Conservation (phyloP, 2,888 invertebrate genomes). For the Drosophila fulvimacula region DNA sequence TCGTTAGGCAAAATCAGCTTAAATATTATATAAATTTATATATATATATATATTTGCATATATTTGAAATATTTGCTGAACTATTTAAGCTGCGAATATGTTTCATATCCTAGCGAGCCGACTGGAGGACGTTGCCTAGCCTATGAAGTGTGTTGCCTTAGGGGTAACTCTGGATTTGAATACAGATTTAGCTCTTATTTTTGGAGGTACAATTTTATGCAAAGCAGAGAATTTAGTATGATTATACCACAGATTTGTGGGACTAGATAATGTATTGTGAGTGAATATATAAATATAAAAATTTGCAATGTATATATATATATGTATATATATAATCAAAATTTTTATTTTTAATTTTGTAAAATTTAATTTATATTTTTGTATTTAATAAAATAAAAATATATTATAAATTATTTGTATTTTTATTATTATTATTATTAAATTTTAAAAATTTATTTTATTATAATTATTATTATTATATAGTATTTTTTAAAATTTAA, state of each 20-base stretch:
- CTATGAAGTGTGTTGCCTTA: neutral
- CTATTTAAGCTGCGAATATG: slow-evolving; percentile 6
- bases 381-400: no score
- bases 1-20: slow-evolving; percentile 23
- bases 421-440: no score
- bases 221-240: neutral
- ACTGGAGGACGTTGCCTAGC: neutral
- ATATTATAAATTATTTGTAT: no score
- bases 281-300: neutral
- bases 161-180: neutral
- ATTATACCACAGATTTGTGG: no score
- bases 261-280: neutral
- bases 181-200: neutral
- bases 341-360: no score
- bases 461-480: no score
- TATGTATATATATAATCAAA: neutral
- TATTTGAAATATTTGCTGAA: neutral
- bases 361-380: no score
- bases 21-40: slow-evolving; percentile 39
- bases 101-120: neutral
- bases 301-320: neutral
- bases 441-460: no score
- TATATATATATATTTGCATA: slow-evolving; percentile 6
- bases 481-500: no score
- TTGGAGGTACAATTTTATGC: neutral